A percentile compares a stretch with the other conserved stretches of the same genome.
Evolutionary conservation across 2,797 vertebrate genomes (phyloP).

Genomic region (Poecilia velifera): DNA sequence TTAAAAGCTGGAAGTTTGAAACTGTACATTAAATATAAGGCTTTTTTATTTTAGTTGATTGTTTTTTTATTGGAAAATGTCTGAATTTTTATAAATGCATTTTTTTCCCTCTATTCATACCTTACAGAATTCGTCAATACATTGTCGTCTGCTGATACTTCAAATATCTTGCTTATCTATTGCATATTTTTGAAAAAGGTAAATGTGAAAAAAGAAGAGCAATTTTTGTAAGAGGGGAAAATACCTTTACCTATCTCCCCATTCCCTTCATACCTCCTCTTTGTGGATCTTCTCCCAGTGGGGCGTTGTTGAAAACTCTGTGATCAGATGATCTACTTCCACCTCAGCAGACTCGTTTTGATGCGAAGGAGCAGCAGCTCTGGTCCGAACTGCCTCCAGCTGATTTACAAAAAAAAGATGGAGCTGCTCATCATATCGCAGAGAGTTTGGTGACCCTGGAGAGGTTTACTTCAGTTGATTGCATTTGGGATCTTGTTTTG

Average conservation of each 20-base stretch:
- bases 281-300: not conserved
- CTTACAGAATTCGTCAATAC: not conserved
- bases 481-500: not conserved
- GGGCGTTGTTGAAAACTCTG: not conserved
- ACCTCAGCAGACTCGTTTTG: not conserved
- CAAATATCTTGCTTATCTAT: not conserved
- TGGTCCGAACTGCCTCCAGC: not conserved
- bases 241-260: not conserved
- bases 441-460: not conserved
- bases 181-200: not conserved
- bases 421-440: not conserved
- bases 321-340: not conserved
- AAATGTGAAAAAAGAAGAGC: not conserved
- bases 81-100: not conserved
- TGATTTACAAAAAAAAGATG: not conserved
- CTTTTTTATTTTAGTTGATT: not conserved
- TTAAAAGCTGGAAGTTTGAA: conserved; percentile 27
- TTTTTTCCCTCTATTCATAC: not conserved
- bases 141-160: not conserved
- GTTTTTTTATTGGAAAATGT: not conserved
- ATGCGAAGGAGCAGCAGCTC: not conserved
- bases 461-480: not conserved
- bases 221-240: not conserved
- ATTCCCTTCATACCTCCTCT: not conserved
- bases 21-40: not conserved